Evolutionary conservation across 1,140 invertebrate genomes (phyloP).

Genomic region (Lordiphosa collinella): DNA sequence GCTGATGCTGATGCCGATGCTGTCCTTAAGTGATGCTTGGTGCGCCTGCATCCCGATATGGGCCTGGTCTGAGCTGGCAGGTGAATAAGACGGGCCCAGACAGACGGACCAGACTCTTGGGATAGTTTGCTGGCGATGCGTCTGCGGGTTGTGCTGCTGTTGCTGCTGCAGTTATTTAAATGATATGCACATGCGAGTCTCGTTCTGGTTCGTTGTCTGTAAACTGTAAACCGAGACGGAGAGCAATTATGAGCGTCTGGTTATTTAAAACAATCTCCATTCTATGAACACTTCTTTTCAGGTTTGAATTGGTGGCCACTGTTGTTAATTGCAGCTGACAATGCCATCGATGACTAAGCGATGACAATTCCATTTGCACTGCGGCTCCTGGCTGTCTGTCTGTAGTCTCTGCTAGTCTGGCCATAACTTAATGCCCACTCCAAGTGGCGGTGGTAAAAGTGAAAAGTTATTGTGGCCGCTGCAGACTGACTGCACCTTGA

Average conservation of each 20-base stretch:
- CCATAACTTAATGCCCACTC: slow-evolving; percentile 56
- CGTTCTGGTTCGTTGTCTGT: slow-evolving; percentile 42
- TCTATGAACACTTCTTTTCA: slow-evolving; percentile 37
- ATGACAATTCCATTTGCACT: neutral
- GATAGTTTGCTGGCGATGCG: slow-evolving; percentile 23
- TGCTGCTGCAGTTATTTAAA: slow-evolving; percentile 67
- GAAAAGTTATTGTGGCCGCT: slow-evolving; percentile 43
- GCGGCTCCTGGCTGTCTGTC: slow-evolving; percentile 12
- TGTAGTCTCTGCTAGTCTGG: slow-evolving; percentile 15
- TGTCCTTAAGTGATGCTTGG: slow-evolving; percentile 38
- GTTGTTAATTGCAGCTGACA: slow-evolving; percentile 57
- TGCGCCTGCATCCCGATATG: slow-evolving; percentile 65
- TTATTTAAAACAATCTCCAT: slow-evolving; percentile 51
- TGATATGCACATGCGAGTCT: slow-evolving; percentile 63
- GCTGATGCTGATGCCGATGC: slow-evolving; percentile 30
- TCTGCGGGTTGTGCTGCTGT: slow-evolving; percentile 16
- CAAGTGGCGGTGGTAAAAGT: slow-evolving; percentile 59
- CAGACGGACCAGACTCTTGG: slow-evolving; percentile 29
- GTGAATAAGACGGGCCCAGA: slow-evolving; percentile 40
- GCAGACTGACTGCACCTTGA: slow-evolving; percentile 18
- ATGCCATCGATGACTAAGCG: slow-evolving; percentile 34
- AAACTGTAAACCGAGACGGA: slow-evolving; percentile 70
- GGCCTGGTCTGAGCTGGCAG: slow-evolving; percentile 40
- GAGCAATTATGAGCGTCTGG: slow-evolving; percentile 72
- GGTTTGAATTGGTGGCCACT: slow-evolving; percentile 61